Evolutionary conservation across 2,797 vertebrate species (phyloP).

Genomic region (Galago senegalensis): DNA sequence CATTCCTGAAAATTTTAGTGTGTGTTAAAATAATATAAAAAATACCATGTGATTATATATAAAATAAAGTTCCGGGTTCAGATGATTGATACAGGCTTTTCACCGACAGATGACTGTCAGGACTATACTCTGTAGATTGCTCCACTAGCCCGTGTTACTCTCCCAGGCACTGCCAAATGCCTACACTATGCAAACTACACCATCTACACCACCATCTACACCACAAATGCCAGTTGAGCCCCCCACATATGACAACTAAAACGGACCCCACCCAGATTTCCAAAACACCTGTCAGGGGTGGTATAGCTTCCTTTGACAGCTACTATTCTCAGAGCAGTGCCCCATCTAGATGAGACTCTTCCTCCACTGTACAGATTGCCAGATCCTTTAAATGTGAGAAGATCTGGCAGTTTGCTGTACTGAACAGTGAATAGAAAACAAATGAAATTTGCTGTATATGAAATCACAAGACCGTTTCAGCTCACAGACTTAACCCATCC

Average conservation of each 20-base stretch:
- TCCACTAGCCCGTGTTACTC: background rate
- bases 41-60: background rate
- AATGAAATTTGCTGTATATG: background rate
- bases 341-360: background rate
- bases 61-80: background rate
- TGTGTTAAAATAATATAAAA: background rate
- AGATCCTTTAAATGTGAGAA: background rate
- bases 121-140: background rate
- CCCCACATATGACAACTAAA: background rate
- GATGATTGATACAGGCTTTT: background rate
- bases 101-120: background rate
- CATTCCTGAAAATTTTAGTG: background rate
- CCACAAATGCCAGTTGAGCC: background rate
- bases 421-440: background rate
- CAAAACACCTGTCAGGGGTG: background rate
- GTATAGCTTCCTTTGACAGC: background rate
- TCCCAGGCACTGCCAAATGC: background rate
- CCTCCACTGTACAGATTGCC: background rate
- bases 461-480: background rate
- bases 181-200: too few relatives aligned
- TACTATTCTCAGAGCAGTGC: background rate
- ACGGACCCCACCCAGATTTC: background rate
- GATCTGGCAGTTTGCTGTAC: background rate
- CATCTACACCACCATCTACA: background rate
- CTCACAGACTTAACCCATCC: background rate